Conservation (phyloP, 2,888 invertebrate genomes). For the Platycnemis pennipes region DNA sequence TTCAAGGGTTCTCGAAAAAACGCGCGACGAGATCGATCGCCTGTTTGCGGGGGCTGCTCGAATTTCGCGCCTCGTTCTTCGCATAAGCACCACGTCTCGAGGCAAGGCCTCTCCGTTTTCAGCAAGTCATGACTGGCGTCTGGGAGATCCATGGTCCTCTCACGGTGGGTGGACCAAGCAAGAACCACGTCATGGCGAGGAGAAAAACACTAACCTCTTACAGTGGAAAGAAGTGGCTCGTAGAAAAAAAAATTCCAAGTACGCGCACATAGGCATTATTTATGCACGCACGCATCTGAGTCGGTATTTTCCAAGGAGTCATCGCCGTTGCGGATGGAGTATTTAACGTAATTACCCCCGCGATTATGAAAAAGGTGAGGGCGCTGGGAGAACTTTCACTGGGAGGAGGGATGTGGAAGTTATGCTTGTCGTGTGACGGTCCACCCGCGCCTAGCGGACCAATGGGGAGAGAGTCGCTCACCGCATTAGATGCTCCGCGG, state of each 20-base stretch:
- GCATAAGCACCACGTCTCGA: neutral
- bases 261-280: neutral
- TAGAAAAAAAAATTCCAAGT: neutral
- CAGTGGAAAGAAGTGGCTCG: no score
- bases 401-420: neutral
- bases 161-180: neutral
- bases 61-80: neutral
- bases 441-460: neutral
- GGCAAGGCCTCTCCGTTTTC: neutral
- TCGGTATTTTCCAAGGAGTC: neutral
- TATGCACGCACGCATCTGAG: neutral
- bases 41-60: neutral
- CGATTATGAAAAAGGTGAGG: neutral
- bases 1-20: neutral
- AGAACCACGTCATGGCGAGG: neutral
- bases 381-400: neutral
- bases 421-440: neutral
- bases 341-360: conserved; percentile 4
- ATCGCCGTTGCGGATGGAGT: neutral
- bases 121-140: neutral
- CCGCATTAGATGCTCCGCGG: neutral
- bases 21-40: neutral
- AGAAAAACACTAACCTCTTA: neutral
- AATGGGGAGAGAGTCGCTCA: neutral
- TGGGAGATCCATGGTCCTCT: neutral